Evolutionary conservation across 1,140 invertebrate genomes (phyloP), one percentile per base, ranked within the genome.

Genomic region (Neodiprion fabricii): DNA sequence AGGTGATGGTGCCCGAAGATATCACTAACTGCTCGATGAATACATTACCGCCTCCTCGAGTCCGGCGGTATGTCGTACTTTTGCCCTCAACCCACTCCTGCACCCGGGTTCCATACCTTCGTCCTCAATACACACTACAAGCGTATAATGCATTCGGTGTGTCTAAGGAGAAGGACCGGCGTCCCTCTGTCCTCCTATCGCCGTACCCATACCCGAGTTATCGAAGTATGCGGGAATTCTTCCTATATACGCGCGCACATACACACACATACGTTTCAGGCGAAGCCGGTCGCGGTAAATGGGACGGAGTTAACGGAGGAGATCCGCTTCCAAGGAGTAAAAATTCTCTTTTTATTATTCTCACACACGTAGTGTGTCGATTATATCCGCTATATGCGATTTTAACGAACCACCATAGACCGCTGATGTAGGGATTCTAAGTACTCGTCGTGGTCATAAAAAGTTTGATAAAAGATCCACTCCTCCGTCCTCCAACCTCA

Each of bases 21-120:
- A 61, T 61, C 53, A 61, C 53, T 61, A 61, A 61, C 53, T 61
- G 53, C 53, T n/a, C 53, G 53, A 61, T 61, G 53, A 61, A 61
- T 61, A 61, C n/a, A 9, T 61, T 8, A 9, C 53, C 53, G 53
- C 11, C 53, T 61, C n/a, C n/a, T 40, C 28, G 28, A 17, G 53
- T 61, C 53, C 53, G 53, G n/a, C 53, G 53, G 53, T 61, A 61
- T 61, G 53, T 61, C 53, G 53, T 17, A 9, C 53, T 61, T 17
- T 61, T 61, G 28, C 28, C 28, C 28, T 61, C 53, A 12, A 61
- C 53, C 53, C 28, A 40, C 28, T 40, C 28, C 1, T 40, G 53
- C n/a, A 61, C 53, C 53, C 53, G 53, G 53, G 53, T 61, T 17
- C 53, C n/a, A 40, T 40, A 17, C 53, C 3, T 61, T 61, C 53